Base-by-base conservation (phyloP, 2,888 invertebrate genomes). In the Litoditis marina region DNA sequence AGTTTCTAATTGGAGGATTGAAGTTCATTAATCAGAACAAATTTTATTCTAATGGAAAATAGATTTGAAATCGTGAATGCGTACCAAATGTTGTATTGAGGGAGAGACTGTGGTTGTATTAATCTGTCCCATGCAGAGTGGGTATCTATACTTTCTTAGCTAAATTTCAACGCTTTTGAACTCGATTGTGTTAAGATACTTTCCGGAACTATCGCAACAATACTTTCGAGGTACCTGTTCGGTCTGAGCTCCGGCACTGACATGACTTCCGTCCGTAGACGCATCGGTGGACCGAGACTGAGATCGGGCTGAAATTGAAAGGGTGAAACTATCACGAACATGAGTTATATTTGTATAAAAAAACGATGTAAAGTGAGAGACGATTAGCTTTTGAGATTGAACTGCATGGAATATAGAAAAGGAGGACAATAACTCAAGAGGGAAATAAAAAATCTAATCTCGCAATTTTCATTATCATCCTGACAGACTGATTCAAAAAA, bases 211-310 rank as follows among this genome's bases (percentile, higher is more conserved):
- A 16, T 19, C 42, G 19, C 16, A 4, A 42, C 36, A 11, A 7
- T 13, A 7, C 16, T 36, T 36, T 36, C 36, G 6, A 28, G 42
- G 22, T 30, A 58, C 58, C 58, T 58, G 58, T 5, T 28, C 27
- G 7, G 27, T 31, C 19, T 30, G 32, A 11, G 51, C 34, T 42
- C 52, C 60, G 39, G 51, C 36, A 36, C 52, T 59, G 49, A 49
- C 49, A 13, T 60, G 60, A 42, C 60, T 60, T 7, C 60, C 60
- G 32, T 60, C 60, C 1, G 60, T 42, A 4, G 60, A 60, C 2
- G 60, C 51, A 27, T 60, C 52, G 6, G 60, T 60, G 13, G 60
- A 60, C 2, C 60, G 60, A 27, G 60, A 60, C 42, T 60, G 60
- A 16, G 60, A 60, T 28, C 60, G 60, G 30, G 60, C 46, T 42